Evolutionary conservation across 1,140 invertebrate species (phyloP).

Genomic region (Archivesica marissinica): DNA sequence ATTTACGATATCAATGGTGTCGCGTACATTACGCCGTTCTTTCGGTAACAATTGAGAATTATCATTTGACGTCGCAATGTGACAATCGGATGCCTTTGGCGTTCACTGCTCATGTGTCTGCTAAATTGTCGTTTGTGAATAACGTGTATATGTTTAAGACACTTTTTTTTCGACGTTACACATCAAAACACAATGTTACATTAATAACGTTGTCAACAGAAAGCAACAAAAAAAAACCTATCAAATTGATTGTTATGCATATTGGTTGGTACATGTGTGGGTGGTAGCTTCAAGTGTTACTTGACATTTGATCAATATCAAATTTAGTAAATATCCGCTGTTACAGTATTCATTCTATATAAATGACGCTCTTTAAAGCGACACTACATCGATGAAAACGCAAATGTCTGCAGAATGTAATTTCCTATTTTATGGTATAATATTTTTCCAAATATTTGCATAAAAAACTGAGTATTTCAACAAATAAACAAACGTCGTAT

Average conservation of each 20-base stretch:
- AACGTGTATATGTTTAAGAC: not conserved
- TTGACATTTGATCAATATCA: too few relatives aligned
- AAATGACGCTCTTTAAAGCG: too few relatives aligned
- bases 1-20: constrained; percentile 9
- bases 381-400: too few relatives aligned
- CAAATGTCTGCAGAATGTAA: too few relatives aligned
- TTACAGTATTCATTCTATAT: too few relatives aligned
- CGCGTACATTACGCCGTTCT: constrained; percentile 16
- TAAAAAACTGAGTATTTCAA: too few relatives aligned
- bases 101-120: not conserved
- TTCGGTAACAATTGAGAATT: constrained; percentile 10
- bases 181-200: not conserved
- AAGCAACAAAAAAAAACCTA: not conserved
- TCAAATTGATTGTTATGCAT: not conserved
- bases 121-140: not conserved
- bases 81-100: constrained; percentile 25
- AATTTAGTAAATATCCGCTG: too few relatives aligned
- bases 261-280: too few relatives aligned
- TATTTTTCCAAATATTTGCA: too few relatives aligned
- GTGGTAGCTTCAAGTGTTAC: too few relatives aligned
- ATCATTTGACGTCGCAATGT: constrained; percentile 11
- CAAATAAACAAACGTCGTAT: too few relatives aligned
- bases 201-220: not conserved
- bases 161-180: not conserved
- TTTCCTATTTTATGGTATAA: too few relatives aligned